A percentile compares a stretch with the other conserved stretches of the same genome.
phyloP scores from a whole-genome alignment of 1,140 invertebrate species.

The Drosophila virilis region DNA sequence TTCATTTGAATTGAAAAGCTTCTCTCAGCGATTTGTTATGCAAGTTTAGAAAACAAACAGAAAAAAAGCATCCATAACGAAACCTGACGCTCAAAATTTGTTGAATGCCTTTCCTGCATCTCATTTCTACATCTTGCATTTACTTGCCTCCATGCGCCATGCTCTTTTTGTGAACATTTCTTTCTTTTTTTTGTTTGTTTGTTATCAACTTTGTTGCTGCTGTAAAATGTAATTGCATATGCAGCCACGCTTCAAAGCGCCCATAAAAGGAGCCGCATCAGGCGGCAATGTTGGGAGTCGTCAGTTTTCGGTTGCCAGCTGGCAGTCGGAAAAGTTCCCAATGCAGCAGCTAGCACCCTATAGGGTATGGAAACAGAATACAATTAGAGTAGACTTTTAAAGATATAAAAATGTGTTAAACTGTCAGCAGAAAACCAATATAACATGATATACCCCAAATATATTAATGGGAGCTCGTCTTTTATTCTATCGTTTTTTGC shows the following conservation, averaged over 20 bases:
- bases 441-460: too few relatives aligned
- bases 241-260: slow-evolving; percentile 76
- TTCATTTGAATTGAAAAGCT: slow-evolving; percentile 82
- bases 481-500: too few relatives aligned
- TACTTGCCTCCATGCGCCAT: slow-evolving; percentile 7
- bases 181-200: slow-evolving; percentile 56
- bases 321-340: slow-evolving; percentile 24
- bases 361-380: background rate
- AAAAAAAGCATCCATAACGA: slow-evolving; percentile 62
- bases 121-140: slow-evolving; percentile 22
- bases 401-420: too few relatives aligned
- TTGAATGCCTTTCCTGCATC: slow-evolving; percentile 61
- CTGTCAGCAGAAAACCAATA: too few relatives aligned
- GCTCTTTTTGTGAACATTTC: slow-evolving; percentile 22
- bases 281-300: slow-evolving; percentile 4
- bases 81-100: slow-evolving; percentile 76
- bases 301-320: slow-evolving; percentile 10
- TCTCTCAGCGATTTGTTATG: slow-evolving; percentile 79
- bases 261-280: slow-evolving; percentile 52
- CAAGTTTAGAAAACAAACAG: slow-evolving; percentile 79
- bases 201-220: slow-evolving; percentile 77
- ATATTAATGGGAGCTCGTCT: too few relatives aligned
- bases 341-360: slow-evolving; percentile 33
- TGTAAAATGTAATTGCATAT: slow-evolving; percentile 81
- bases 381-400: too few relatives aligned